These are phyloP conservation scores for Bradypodion pumilum DNA, from an alignment of 2,797 vertebrate species.

Conservation along the genomic window DNA sequence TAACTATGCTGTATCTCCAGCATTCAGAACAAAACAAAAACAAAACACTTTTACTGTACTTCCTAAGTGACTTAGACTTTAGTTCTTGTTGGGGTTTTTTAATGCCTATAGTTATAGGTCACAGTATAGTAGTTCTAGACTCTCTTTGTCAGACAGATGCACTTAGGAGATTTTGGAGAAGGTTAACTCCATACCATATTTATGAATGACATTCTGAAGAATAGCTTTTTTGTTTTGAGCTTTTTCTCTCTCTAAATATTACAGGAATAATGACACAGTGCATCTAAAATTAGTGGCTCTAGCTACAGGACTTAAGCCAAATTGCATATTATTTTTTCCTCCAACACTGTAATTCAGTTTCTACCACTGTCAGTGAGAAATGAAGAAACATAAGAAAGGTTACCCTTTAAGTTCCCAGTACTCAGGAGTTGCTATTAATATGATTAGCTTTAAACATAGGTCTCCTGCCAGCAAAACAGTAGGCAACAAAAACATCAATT, in stretches of 20 bases:
- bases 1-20: not conserved
- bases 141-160: constrained; percentile 9
- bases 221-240: not conserved
- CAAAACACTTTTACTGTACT: not conserved
- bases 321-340: not conserved
- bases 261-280: not conserved
- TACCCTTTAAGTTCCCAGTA: constrained; percentile 31
- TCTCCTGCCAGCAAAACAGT: constrained; percentile 18
- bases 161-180: constrained; percentile 16
- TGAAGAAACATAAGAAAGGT: not conserved
- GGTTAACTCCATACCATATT: constrained; percentile 17
- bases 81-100: not conserved
- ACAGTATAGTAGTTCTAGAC: constrained; percentile 4
- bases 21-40: not conserved
- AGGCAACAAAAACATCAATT: constrained; percentile 22
- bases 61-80: not conserved
- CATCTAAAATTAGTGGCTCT: not conserved
- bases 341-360: constrained; percentile 33
- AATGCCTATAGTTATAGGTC: not conserved
- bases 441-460: constrained; percentile 44
- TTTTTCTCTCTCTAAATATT: constrained; percentile 7
- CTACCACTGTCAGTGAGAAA: constrained; percentile 5
- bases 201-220: constrained; percentile 19
- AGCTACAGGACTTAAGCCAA: not conserved
- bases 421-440: constrained; percentile 33